These are phyloP conservation scores for Enteromius radiatus DNA, from an alignment of 2,797 vertebrate species.

Conservation along the genomic window DNA sequence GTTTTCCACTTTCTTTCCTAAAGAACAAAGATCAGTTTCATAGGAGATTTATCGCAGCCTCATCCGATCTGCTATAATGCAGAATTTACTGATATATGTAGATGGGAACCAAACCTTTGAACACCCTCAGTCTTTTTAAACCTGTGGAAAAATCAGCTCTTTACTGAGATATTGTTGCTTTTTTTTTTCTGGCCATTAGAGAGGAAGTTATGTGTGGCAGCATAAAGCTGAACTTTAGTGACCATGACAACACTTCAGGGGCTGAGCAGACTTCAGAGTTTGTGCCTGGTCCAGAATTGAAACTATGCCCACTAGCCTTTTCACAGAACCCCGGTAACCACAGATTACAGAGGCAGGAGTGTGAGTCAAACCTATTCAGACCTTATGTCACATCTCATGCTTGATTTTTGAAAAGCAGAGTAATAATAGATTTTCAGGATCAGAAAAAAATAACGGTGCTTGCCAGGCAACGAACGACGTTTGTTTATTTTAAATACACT, in stretches of 20 bases:
- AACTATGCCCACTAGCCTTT: constrained; percentile 43
- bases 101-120: constrained; percentile 14
- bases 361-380: constrained; percentile 17
- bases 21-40: constrained; percentile 42
- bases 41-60: constrained; percentile 42
- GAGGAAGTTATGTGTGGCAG: constrained; percentile 33
- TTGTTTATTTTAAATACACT: background rate
- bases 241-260: constrained; percentile 59
- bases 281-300: constrained; percentile 24
- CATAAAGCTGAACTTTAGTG: constrained; percentile 50
- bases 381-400: background rate
- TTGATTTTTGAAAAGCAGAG: background rate
- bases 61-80: constrained; percentile 36
- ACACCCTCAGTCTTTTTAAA: constrained; percentile 21
- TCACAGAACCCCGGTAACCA: constrained; percentile 3
- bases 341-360: constrained; percentile 16
- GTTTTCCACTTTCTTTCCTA: constrained; percentile 23
- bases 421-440: background rate
- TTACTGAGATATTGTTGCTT: constrained; percentile 11
- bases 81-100: constrained; percentile 4
- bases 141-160: constrained; percentile 17
- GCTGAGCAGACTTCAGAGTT: constrained; percentile 42
- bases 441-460: background rate
- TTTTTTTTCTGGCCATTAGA: constrained; percentile 43
- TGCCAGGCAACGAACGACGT: background rate